Percentiles rank a stretch among this genome's conserved stretches.
These are phyloP conservation scores for Xenops minutus DNA, from an alignment of 2,797 vertebrate species.

Conservation along the genomic window DNA sequence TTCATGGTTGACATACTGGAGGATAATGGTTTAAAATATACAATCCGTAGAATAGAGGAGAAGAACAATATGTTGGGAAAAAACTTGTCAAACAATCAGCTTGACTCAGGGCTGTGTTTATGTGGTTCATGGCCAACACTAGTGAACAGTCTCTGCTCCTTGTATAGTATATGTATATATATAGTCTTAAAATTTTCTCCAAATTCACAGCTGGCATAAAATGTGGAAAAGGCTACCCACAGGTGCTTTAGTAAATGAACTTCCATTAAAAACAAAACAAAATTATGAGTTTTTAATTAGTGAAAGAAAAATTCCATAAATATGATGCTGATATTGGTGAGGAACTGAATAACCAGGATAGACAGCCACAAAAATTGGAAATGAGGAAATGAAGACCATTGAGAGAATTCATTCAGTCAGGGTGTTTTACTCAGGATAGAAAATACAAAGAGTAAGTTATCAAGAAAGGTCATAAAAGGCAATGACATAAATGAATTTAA, in stretches of 20 bases:
- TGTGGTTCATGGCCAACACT: not conserved
- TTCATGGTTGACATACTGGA: not conserved
- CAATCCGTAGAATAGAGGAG: not conserved
- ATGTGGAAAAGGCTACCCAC: not conserved
- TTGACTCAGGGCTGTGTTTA: not conserved
- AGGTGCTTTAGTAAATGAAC: not conserved
- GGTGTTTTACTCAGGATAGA: not conserved
- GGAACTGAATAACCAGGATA: not conserved
- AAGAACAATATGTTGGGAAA: not conserved
- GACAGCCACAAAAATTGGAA: not conserved
- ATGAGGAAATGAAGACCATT: slow-evolving; percentile 5
- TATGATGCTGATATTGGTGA: not conserved
- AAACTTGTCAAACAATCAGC: not conserved
- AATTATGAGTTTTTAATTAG: not conserved
- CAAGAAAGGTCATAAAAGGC: slow-evolving; percentile 50
- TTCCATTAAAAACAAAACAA: not conserved
- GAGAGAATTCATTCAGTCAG: not conserved
- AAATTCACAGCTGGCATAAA: not conserved
- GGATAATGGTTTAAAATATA: not conserved
- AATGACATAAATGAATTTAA: slow-evolving; percentile 68
- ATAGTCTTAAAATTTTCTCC: not conserved
- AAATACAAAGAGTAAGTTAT: slow-evolving; percentile 55
- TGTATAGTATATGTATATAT: no score
- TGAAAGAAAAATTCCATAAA: not conserved
- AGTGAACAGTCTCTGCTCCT: not conserved